Conservation (phyloP, 2,888 invertebrate genomes). For the Watsonalla cultraria region DNA sequence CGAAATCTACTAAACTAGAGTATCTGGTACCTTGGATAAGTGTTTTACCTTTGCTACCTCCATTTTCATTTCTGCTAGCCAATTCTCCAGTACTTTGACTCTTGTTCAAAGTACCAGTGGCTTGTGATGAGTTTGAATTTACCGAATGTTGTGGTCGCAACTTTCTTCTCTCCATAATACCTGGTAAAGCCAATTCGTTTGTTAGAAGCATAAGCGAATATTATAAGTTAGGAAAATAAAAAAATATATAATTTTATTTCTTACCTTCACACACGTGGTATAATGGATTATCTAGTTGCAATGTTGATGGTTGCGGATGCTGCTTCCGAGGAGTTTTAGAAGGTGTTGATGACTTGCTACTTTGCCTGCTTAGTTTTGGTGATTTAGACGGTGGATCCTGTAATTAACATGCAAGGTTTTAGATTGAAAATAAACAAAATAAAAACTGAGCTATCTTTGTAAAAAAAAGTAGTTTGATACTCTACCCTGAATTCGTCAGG, state of each 20-base stretch:
- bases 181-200: constrained; percentile 51
- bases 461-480: too few relatives aligned
- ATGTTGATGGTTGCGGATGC: constrained; percentile 49
- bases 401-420: constrained; percentile 3
- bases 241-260: constrained; percentile 33
- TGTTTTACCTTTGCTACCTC: constrained; percentile 41
- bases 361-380: constrained; percentile 63
- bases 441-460: background rate
- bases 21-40: constrained; percentile 33
- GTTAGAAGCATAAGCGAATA: constrained; percentile 41
- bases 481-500: constrained; percentile 83
- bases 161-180: constrained; percentile 71
- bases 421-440: background rate
- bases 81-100: constrained; percentile 78
- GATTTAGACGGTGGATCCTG: constrained; percentile 71
- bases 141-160: constrained; percentile 63
- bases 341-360: constrained; percentile 69
- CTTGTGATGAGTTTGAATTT: constrained; percentile 38
- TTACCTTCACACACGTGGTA: constrained; percentile 89
- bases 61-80: constrained; percentile 68
- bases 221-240: constrained; percentile 4
- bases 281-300: constrained; percentile 83
- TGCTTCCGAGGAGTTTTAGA: constrained; percentile 62
- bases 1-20: background rate
- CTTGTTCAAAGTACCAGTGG: constrained; percentile 66